Evolutionary conservation across 2,797 vertebrate genomes (phyloP).

Genomic region (Adelosebastes latens): DNA sequence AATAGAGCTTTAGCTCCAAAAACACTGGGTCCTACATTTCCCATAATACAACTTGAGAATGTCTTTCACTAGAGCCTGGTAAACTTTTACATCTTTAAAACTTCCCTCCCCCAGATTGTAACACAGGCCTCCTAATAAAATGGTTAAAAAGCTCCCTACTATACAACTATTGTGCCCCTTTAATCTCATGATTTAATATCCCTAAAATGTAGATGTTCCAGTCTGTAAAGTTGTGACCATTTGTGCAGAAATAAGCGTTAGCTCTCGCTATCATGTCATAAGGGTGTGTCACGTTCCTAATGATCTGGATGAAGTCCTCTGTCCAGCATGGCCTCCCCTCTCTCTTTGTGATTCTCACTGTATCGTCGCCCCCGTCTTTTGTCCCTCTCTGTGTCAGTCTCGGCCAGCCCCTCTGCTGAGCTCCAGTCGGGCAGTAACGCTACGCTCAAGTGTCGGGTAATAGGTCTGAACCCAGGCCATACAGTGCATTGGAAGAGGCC

Average conservation of each 20-base stretch:
- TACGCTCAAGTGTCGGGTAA: constrained; percentile 31
- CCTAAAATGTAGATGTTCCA: background rate
- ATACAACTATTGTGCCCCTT: background rate
- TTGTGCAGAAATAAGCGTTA: background rate
- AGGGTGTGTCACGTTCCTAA: background rate
- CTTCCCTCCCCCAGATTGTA: background rate
- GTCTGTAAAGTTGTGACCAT: background rate
- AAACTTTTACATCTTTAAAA: background rate
- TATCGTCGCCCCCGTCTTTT: background rate
- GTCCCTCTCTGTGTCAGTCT: constrained; percentile 28
- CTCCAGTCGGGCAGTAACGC: background rate
- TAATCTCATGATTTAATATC: background rate
- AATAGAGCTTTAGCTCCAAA: background rate
- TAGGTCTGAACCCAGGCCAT: fast-evolving
- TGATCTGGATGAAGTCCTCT: background rate
- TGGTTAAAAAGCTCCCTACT: background rate
- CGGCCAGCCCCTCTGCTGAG: fast-evolving
- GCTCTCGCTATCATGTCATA: background rate
- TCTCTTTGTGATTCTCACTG: constrained; percentile 1
- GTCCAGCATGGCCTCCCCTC: background rate
- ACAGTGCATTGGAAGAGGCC: constrained; percentile 27
- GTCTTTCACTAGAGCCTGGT: background rate
- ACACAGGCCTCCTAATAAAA: background rate
- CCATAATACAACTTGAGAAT: background rate
- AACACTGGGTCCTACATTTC: background rate